A percentile compares a stretch with the other conserved stretches of the same genome.
phyloP scores from a whole-genome alignment of 2,113 vertebrate genomes.

The Pelvicachromis taeniatus region DNA sequence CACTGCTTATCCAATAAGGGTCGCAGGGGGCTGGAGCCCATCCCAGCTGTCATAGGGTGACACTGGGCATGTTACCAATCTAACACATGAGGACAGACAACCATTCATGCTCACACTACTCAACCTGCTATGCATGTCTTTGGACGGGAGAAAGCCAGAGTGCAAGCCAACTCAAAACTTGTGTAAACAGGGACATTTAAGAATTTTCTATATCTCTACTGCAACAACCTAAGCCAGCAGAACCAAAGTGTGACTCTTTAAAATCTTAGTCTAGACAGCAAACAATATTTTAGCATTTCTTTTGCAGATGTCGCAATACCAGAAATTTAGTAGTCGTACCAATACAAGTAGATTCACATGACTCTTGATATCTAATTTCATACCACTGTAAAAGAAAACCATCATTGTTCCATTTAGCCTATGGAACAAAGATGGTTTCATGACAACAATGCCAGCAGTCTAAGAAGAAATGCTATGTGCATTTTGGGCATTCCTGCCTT shows the following conservation, averaged over 20 bases:
- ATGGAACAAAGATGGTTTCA: background rate
- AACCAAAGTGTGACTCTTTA: background rate
- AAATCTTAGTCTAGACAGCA: background rate
- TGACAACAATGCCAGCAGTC: too few species aligned
- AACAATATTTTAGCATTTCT: background rate
- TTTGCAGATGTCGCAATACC: background rate
- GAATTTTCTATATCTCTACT: background rate
- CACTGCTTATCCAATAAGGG: background rate
- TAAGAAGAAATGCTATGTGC: too few species aligned
- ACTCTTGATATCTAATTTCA: background rate
- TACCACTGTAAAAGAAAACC: background rate
- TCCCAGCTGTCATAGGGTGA: background rate
- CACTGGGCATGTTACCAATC: background rate
- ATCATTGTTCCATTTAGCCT: background rate
- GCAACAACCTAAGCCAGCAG: background rate
- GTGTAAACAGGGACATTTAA: background rate
- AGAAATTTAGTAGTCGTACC: background rate
- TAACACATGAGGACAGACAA: background rate
- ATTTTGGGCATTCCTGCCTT: too few species aligned
- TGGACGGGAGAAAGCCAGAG: background rate
- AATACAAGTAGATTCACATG: background rate
- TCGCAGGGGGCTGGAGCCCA: background rate
- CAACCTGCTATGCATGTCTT: background rate
- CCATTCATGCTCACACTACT: background rate
- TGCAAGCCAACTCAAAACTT: background rate